A percentile compares a stretch with the other conserved stretches of the same genome.
phyloP scores from a whole-genome alignment of 1,140 invertebrate genomes.

The Aradophagus sp. region DNA sequence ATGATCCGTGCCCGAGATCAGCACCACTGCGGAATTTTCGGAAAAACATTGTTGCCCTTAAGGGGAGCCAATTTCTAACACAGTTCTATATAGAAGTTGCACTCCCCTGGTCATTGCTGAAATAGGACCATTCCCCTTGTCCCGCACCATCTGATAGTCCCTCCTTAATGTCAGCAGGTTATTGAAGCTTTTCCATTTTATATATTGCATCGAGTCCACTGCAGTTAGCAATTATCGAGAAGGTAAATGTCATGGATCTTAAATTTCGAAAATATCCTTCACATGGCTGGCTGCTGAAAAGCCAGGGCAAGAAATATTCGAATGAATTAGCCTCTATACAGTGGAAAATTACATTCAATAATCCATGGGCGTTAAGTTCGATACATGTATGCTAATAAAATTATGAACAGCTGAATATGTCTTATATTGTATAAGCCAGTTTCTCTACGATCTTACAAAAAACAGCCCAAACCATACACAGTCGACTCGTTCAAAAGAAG shows the following conservation, averaged over 20 bases:
- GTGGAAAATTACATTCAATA: slow-evolving; percentile 22
- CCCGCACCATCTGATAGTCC: too few species aligned
- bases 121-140: too few species aligned
- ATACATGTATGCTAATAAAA: slow-evolving; percentile 21
- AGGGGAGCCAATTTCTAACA: too few species aligned
- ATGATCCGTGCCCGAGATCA: too few species aligned
- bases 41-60: too few species aligned
- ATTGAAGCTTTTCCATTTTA: slow-evolving; percentile 13
- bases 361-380: slow-evolving; percentile 29
- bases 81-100: too few species aligned
- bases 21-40: too few species aligned
- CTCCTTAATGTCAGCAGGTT: slow-evolving; percentile 10
- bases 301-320: slow-evolving; percentile 15
- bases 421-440: slow-evolving; percentile 13
- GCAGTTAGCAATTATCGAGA: slow-evolving; percentile 26
- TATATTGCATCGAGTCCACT: slow-evolving; percentile 30
- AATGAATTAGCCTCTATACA: slow-evolving; percentile 10
- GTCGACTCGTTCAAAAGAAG: too few species aligned
- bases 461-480: not conserved
- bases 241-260: slow-evolving; percentile 24
- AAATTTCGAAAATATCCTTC: not conserved
- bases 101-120: too few species aligned
- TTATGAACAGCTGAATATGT: slow-evolving; percentile 18
- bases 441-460: slow-evolving; percentile 29
- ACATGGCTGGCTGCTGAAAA: slow-evolving; percentile 18